Conservation (phyloP, 2,797 vertebrate species). For the Diplodus puntazzo region DNA sequence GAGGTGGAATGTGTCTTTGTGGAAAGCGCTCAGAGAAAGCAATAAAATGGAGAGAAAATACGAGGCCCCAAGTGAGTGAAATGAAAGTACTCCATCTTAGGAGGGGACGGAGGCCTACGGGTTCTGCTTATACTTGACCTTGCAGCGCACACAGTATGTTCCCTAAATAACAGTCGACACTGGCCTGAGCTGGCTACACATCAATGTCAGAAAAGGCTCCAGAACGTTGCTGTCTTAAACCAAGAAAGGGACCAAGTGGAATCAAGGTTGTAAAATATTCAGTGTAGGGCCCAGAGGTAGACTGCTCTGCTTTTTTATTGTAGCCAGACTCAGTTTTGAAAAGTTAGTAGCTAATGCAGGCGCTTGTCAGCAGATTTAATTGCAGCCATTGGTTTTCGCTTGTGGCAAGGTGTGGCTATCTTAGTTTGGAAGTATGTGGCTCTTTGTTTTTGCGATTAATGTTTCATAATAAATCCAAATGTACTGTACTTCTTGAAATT, state of each 20-base stretch:
- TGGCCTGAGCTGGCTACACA: slow-evolving; percentile 54
- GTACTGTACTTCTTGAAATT: too few species aligned
- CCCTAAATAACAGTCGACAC: slow-evolving; percentile 73
- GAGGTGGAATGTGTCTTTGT: slow-evolving; percentile 82
- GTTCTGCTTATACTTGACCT: slow-evolving; percentile 78
- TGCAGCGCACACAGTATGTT: slow-evolving; percentile 64
- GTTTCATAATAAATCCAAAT: too few species aligned
- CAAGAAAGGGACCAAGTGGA: slow-evolving; percentile 50
- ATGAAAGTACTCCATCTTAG: slow-evolving; percentile 83
- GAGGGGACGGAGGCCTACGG: slow-evolving; percentile 68
- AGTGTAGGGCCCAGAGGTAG: slow-evolving; percentile 49
- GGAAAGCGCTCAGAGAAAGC: slow-evolving; percentile 77
- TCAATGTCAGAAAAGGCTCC: slow-evolving; percentile 43
- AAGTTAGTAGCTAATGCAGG: slow-evolving; percentile 56
- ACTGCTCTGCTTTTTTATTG: slow-evolving; percentile 51
- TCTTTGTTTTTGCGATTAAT: neutral
- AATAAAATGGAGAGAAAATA: slow-evolving; percentile 84
- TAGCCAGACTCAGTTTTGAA: slow-evolving; percentile 51
- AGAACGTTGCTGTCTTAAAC: slow-evolving; percentile 49
- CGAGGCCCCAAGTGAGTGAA: slow-evolving; percentile 78
- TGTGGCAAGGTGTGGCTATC: slow-evolving; percentile 40
- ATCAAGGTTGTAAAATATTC: slow-evolving; percentile 71
- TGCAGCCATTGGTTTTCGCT: slow-evolving; percentile 41
- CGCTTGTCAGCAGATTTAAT: slow-evolving; percentile 59
- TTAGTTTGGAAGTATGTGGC: slow-evolving; percentile 1